These are phyloP conservation scores for Chlorops oryzae DNA, from an alignment of 1,140 invertebrate genomes.

Conservation along the genomic window DNA sequence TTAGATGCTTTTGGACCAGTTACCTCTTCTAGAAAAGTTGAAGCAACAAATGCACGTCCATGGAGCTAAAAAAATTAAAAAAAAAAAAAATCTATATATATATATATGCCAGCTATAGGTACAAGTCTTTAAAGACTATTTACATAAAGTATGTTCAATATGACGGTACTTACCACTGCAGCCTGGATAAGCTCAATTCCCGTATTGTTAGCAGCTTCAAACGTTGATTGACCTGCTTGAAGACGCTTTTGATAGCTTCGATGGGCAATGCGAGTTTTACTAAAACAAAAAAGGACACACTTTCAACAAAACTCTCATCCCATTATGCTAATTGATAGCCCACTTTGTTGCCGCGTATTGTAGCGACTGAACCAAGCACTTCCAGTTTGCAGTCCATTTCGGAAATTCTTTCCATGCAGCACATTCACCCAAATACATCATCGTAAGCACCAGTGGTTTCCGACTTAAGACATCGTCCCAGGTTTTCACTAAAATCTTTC, in stretches of 20 bases:
- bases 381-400: slow-evolving; percentile 55
- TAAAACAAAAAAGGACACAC: slow-evolving; percentile 41
- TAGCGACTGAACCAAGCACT: slow-evolving; percentile 57
- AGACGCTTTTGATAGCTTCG: slow-evolving; percentile 59
- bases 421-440: slow-evolving; percentile 55
- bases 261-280: slow-evolving; percentile 58
- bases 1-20: slow-evolving; percentile 24
- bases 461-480: slow-evolving; percentile 59
- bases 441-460: slow-evolving; percentile 51
- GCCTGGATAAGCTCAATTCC: slow-evolving; percentile 69
- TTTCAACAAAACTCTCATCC: slow-evolving; percentile 6
- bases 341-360: slow-evolving; percentile 62
- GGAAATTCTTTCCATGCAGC: slow-evolving; percentile 31
- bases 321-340: slow-evolving; percentile 17
- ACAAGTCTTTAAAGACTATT: not conserved
- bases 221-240: slow-evolving; percentile 52
- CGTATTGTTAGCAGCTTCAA: slow-evolving; percentile 76
- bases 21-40: slow-evolving; percentile 54
- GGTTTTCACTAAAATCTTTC: slow-evolving; percentile 67
- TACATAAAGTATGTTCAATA: not conserved
- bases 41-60: slow-evolving; percentile 64
- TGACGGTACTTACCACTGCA: slow-evolving; percentile 53
- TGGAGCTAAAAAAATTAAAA: slow-evolving; percentile 49
- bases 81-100: too few relatives aligned
- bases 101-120: not conserved